phyloP scores from a whole-genome alignment of 1,140 invertebrate species.

The Gryon sp. region DNA sequence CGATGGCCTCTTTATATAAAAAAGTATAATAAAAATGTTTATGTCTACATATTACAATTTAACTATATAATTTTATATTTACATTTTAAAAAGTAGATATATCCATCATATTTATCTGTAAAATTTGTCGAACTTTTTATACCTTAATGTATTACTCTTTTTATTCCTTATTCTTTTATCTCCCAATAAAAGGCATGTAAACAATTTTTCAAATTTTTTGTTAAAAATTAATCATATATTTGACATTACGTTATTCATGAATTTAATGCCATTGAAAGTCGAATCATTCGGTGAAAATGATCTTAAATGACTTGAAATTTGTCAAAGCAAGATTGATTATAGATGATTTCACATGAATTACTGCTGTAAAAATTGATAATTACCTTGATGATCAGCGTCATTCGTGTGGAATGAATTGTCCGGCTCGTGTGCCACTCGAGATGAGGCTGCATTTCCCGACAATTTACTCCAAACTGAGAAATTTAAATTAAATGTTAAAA shows the following conservation, averaged over 20 bases:
- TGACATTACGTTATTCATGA: too few species aligned
- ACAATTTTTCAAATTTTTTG: not conserved
- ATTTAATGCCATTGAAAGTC: too few species aligned
- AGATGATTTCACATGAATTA: constrained; percentile 3
- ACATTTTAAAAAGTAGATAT: too few species aligned
- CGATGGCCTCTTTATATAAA: too few species aligned
- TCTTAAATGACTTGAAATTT: constrained; percentile 13
- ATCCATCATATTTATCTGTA: not conserved
- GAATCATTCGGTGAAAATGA: constrained; percentile 7
- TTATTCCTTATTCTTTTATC: too few species aligned
- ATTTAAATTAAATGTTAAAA: not conserved
- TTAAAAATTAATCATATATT: too few species aligned
- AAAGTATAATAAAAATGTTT: too few species aligned
- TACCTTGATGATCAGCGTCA: constrained; percentile 50
- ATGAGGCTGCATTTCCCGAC: constrained; percentile 45
- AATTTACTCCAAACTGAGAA: constrained; percentile 55
- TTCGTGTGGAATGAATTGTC: constrained; percentile 52
- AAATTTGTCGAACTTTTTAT: constrained; percentile 5
- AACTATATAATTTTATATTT: too few species aligned
- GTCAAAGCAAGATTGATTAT: not conserved
- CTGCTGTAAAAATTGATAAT: constrained; percentile 28
- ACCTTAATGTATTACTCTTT: too few species aligned
- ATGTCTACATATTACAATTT: too few species aligned
- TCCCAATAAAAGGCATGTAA: too few species aligned
- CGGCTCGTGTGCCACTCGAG: constrained; percentile 36